phyloP scores from a whole-genome alignment of 1,140 invertebrate genomes.

The Drosophila bifasciata region DNA sequence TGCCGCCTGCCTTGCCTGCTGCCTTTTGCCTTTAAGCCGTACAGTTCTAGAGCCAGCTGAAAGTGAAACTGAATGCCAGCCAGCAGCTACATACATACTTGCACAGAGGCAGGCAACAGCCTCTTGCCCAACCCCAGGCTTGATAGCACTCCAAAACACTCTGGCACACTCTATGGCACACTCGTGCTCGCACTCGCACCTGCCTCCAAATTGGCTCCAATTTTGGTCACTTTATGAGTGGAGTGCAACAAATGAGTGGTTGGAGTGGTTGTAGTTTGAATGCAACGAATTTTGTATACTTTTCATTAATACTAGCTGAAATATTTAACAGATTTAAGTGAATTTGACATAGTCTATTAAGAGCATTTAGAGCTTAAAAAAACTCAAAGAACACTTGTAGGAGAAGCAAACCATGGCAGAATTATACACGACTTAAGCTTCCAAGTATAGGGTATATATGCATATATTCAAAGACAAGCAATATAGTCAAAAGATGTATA shows the following conservation, averaged over 20 bases:
- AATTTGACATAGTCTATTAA: background rate
- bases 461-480: too few relatives aligned
- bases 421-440: too few relatives aligned
- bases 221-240: slow-evolving; percentile 30
- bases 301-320: too few relatives aligned
- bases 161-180: slow-evolving; percentile 3
- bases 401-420: too few relatives aligned
- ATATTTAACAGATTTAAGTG: slow-evolving; percentile 18
- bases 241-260: slow-evolving; percentile 15
- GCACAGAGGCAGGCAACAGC: background rate
- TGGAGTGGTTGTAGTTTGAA: background rate
- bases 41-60: slow-evolving; percentile 70
- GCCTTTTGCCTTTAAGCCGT: slow-evolving; percentile 7
- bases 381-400: too few relatives aligned
- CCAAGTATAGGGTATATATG: too few relatives aligned
- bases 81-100: slow-evolving; percentile 22
- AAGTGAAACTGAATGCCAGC: slow-evolving; percentile 66
- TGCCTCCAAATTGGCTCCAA: slow-evolving; percentile 57
- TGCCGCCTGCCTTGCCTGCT: slow-evolving; percentile 16
- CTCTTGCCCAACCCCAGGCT: slow-evolving; percentile 60
- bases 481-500: too few relatives aligned
- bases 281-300: background rate
- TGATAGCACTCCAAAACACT: slow-evolving; percentile 6
- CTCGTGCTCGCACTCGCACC: slow-evolving; percentile 25
- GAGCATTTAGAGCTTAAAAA: too few relatives aligned